Percentiles rank a stretch among this genome's conserved stretches.
Conservation (phyloP, 2,113 vertebrate genomes). For the Emydura subglobosa region DNA sequence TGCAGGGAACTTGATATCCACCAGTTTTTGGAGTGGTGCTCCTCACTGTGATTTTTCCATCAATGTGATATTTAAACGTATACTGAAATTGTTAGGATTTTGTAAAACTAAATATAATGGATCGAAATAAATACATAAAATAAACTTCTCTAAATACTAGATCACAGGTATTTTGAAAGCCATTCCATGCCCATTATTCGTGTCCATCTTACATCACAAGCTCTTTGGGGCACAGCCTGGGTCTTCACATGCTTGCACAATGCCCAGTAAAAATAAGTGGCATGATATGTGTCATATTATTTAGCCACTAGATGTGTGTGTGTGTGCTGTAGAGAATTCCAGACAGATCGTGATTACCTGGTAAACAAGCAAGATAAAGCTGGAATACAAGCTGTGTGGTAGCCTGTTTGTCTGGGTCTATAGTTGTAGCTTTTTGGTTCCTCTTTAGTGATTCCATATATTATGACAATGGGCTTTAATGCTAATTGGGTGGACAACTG, state of each 20-base stretch:
- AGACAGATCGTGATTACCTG: not conserved
- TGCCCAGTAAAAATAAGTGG: not conserved
- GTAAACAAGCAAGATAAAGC: not conserved
- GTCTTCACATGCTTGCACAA: not conserved
- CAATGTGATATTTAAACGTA: not conserved
- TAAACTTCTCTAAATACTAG: not conserved
- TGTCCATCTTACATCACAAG: not conserved
- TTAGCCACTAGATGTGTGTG: not conserved
- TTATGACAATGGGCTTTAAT: not conserved
- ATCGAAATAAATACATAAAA: not conserved
- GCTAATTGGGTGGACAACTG: not conserved
- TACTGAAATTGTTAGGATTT: not conserved
- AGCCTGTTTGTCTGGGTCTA: not conserved
- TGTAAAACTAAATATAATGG: not conserved
- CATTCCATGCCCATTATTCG: not conserved
- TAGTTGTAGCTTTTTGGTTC: not conserved
- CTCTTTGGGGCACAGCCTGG: not conserved
- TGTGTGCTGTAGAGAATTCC: not conserved
- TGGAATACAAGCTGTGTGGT: not conserved
- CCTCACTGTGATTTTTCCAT: not conserved
- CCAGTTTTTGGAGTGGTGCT: not conserved
- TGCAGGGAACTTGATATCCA: not conserved
- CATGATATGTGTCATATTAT: not conserved
- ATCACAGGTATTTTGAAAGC: not conserved
- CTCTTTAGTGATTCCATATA: not conserved